Conservation (phyloP, 1,140 invertebrate species). For the Monomorium pharaonis region DNA sequence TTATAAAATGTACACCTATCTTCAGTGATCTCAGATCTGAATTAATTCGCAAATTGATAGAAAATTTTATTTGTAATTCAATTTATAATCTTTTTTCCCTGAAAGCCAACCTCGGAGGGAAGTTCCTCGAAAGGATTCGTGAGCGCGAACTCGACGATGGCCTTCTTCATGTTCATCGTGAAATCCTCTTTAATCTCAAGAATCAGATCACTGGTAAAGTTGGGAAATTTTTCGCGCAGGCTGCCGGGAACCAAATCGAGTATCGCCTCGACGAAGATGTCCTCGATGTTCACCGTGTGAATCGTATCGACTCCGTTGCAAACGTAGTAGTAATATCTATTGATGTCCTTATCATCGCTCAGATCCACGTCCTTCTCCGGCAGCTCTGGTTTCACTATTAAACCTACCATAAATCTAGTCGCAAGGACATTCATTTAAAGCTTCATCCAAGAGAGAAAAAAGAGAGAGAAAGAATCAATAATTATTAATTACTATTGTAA, state of each 20-base stretch:
- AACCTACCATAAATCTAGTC: constrained; percentile 88
- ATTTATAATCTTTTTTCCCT: background rate
- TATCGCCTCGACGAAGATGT: constrained; percentile 86
- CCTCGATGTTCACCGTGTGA: constrained; percentile 92
- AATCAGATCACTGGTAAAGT: constrained; percentile 86
- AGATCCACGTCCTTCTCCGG: constrained; percentile 66
- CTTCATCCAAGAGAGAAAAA: background rate
- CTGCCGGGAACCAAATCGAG: constrained; percentile 84
- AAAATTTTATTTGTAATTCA: background rate
- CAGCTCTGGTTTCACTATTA: constrained; percentile 87
- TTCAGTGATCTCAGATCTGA: background rate
- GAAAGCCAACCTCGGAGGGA: constrained; percentile 3
- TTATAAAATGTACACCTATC: background rate
- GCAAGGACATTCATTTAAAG: constrained; percentile 8
- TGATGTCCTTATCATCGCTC: constrained; percentile 88
- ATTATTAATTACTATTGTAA: background rate
- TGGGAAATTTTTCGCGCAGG: constrained; percentile 86
- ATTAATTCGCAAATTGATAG: background rate
- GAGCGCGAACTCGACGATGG: constrained; percentile 94
- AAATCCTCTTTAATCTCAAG: constrained; percentile 92
- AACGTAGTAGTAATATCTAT: constrained; percentile 95
- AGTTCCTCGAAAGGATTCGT: constrained; percentile 86
- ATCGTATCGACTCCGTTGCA: constrained; percentile 95
- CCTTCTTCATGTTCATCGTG: constrained; percentile 93
- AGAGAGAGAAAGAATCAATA: background rate